Percentiles rank a stretch among this genome's conserved stretches.
Conservation (phyloP, 2,113 vertebrate genomes). For the Campylomormyrus numenius region DNA sequence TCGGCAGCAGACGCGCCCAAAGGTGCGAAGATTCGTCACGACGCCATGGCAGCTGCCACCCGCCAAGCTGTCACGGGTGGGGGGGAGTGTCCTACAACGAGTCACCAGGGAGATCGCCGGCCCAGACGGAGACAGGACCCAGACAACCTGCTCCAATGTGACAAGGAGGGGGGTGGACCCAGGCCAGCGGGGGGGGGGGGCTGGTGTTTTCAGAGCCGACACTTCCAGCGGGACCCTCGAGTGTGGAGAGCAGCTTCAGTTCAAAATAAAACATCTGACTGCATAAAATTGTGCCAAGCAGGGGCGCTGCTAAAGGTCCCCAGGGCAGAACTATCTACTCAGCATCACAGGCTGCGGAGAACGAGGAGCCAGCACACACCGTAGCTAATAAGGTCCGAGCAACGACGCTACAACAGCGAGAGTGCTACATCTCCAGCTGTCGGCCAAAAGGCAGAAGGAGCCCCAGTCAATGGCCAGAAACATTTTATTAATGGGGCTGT, state of each 20-base stretch:
- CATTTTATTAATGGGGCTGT: constrained; percentile 21
- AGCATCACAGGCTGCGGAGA: neutral
- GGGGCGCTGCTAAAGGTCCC: neutral
- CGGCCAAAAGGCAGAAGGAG: neutral
- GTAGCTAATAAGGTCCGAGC: neutral
- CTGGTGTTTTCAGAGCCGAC: neutral
- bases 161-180: neutral
- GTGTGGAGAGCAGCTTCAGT: neutral
- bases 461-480: neutral
- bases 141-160: neutral
- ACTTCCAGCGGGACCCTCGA: neutral
- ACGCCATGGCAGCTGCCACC: neutral
- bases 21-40: neutral
- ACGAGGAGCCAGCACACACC: neutral
- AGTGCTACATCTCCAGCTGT: neutral
- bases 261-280: neutral
- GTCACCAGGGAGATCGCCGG: neutral
- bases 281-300: neutral
- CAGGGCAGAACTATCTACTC: neutral
- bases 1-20: neutral
- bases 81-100: neutral
- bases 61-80: neutral
- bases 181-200: neutral
- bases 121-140: neutral
- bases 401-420: neutral